phyloP scores from a whole-genome alignment of 2,797 vertebrate species.

The Pangasius larnaudii region DNA sequence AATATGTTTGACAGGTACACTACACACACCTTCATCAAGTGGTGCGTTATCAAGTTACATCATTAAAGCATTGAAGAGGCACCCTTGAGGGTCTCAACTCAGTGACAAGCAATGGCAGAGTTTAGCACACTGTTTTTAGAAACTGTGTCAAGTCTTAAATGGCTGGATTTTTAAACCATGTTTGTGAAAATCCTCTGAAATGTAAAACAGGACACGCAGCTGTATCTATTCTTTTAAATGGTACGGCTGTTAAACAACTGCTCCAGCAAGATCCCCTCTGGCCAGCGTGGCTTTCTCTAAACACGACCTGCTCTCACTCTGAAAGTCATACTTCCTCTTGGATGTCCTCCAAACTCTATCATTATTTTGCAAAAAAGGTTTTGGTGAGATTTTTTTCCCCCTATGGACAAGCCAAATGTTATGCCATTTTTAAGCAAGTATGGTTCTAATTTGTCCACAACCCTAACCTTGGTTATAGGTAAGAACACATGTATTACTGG shows the following conservation, averaged over 20 bases:
- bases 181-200: not conserved
- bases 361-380: not conserved
- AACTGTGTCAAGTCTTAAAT: not conserved
- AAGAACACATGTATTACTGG: not conserved
- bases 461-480: not conserved
- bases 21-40: not conserved
- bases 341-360: not conserved
- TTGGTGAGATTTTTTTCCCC: not conserved
- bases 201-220: slow-evolving; percentile 15
- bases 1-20: not conserved
- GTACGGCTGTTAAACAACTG: slow-evolving; percentile 26
- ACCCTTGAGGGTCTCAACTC: not conserved
- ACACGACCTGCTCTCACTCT: slow-evolving; percentile 12
- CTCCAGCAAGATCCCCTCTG: slow-evolving; percentile 21
- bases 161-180: not conserved
- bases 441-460: not conserved
- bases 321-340: not conserved
- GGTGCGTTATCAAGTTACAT: no score
- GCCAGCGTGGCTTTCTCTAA: slow-evolving; percentile 20
- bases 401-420: not conserved
- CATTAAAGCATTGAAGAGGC: not conserved
- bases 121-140: not conserved
- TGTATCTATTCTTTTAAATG: slow-evolving; percentile 23
- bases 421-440: not conserved
- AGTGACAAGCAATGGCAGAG: not conserved